These are phyloP conservation scores for Ginglymostoma cirratum DNA, from an alignment of 2,113 vertebrate species.

Conservation along the genomic window DNA sequence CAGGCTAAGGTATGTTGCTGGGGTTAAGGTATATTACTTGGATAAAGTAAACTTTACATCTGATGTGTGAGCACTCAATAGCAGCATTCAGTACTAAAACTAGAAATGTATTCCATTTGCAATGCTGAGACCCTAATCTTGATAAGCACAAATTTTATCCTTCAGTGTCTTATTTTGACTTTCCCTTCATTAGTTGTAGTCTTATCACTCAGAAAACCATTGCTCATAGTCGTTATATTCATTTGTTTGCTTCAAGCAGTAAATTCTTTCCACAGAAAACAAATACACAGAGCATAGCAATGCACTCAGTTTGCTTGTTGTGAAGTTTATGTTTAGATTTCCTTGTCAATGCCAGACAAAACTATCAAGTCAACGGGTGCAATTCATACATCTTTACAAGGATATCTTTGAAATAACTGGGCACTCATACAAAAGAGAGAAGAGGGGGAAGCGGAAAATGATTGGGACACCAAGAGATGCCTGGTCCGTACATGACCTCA, in stretches of 20 bases:
- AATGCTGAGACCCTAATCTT: background rate
- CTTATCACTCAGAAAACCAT: slow-evolving; percentile 13
- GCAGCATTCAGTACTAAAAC: background rate
- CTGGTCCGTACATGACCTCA: background rate
- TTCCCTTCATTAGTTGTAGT: background rate
- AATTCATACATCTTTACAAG: slow-evolving; percentile 26
- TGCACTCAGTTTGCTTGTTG: slow-evolving; percentile 28
- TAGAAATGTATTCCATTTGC: background rate
- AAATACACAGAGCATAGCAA: slow-evolving; percentile 27
- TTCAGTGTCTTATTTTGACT: background rate
- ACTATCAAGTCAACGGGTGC: slow-evolving; percentile 28
- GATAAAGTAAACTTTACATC: background rate
- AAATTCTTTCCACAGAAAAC: slow-evolving; percentile 26
- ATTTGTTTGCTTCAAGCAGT: slow-evolving; percentile 30
- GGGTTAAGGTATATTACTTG: background rate
- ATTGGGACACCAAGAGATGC: background rate
- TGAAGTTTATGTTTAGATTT: slow-evolving; percentile 32
- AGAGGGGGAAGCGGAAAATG: background rate
- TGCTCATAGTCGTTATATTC: background rate
- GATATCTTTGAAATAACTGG: slow-evolving; percentile 30
- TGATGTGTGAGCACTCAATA: background rate
- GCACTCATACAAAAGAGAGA: background rate
- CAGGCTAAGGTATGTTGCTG: background rate
- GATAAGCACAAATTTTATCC: background rate
- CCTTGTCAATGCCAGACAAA: slow-evolving; percentile 33